Evolutionary conservation across 2,797 vertebrate species (phyloP).

Genomic region (Peromyscus aztecus): DNA sequence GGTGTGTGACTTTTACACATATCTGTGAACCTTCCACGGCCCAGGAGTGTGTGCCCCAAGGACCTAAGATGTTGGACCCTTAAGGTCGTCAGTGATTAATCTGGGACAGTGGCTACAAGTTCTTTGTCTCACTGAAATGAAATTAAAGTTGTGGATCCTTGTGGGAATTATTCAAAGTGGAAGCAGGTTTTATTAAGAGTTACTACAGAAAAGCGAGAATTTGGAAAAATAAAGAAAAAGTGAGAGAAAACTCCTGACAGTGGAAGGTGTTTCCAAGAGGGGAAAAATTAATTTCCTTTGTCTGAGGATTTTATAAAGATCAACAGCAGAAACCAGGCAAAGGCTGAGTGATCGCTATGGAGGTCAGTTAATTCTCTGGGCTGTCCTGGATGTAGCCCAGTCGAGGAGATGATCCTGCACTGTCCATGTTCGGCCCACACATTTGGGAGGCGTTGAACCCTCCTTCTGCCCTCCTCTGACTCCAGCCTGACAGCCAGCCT

Average conservation of each 20-base stretch:
- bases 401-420: neutral
- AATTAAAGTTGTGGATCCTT: neutral
- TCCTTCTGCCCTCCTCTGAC: neutral
- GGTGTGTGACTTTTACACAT: neutral
- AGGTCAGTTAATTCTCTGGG: neutral
- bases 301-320: neutral
- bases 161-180: neutral
- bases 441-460: neutral
- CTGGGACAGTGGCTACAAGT: neutral
- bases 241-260: neutral
- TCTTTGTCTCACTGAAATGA: neutral
- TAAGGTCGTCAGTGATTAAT: neutral
- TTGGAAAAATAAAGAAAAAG: too few relatives aligned
- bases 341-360: neutral
- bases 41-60: neutral
- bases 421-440: neutral
- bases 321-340: neutral
- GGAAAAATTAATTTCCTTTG: neutral
- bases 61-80: neutral
- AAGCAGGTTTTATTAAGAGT: neutral
- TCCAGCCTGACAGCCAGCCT: neutral
- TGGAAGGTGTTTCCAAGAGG: neutral
- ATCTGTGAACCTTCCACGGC: neutral
- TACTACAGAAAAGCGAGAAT: neutral
- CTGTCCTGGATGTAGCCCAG: too few relatives aligned